phyloP scores from a whole-genome alignment of 2,888 invertebrate species.

The Agrotis ipsilon region DNA sequence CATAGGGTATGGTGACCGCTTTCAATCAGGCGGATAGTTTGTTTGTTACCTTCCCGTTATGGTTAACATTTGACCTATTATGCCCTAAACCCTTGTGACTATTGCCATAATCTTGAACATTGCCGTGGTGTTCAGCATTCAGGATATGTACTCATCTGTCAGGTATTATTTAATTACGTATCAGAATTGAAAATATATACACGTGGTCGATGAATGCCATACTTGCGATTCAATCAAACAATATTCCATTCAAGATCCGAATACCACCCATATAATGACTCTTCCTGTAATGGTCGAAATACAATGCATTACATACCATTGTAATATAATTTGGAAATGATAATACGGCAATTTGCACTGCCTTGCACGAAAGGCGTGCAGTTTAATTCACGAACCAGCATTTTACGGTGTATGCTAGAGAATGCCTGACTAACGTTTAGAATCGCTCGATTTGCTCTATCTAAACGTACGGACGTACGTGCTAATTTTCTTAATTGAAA shows the following conservation, averaged over 20 bases:
- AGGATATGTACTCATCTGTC: not conserved
- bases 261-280: not conserved
- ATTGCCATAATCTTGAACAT: not conserved
- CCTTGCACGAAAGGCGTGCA: conserved; percentile 9
- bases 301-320: not conserved
- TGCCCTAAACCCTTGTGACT: not conserved
- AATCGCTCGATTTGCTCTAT: conserved; percentile 33
- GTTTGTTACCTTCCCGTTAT: too few relatives aligned
- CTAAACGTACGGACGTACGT: conserved; percentile 15
- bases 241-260: not conserved
- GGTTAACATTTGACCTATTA: not conserved
- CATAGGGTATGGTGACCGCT: too few relatives aligned
- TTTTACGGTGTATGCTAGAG: conserved; percentile 21
- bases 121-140: too few relatives aligned
- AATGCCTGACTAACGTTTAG: conserved; percentile 29
- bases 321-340: not conserved
- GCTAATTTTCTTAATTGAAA: conserved; percentile 36
- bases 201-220: not conserved
- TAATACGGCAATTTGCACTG: conserved; percentile 16
- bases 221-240: not conserved
- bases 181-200: conserved; percentile 11
- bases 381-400: conserved; percentile 9
- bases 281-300: not conserved
- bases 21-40: too few relatives aligned
- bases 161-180: conserved; percentile 6